phyloP scores from a whole-genome alignment of 2,113 vertebrate genomes.

The Falcunculus frontatus region DNA sequence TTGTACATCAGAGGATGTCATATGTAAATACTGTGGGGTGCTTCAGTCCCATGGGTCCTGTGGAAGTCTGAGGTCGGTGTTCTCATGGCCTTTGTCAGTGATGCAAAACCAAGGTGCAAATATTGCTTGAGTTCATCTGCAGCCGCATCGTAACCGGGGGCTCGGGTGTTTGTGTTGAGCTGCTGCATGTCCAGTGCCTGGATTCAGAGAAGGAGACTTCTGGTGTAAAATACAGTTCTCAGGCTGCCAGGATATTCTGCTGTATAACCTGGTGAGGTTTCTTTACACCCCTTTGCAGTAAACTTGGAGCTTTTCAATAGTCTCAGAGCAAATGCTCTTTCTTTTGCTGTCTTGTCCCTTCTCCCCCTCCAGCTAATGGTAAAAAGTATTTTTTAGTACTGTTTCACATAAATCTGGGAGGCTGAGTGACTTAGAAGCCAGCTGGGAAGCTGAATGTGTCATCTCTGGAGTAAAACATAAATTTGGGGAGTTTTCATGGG shows the following conservation, averaged over 20 bases:
- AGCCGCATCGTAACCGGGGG: not conserved
- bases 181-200: not conserved
- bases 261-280: not conserved
- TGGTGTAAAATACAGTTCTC: not conserved
- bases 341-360: not conserved
- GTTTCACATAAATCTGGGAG: not conserved
- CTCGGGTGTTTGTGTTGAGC: accelerated
- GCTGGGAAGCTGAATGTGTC: slow-evolving; percentile 39
- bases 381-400: not conserved
- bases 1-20: accelerated
- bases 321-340: not conserved
- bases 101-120: not conserved
- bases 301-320: not conserved
- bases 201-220: not conserved
- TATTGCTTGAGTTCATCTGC: not conserved
- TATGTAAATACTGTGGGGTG: accelerated
- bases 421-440: slow-evolving; percentile 19
- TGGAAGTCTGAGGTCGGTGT: not conserved
- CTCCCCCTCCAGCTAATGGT: not conserved
- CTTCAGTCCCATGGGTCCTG: not conserved
- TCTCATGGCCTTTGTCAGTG: not conserved
- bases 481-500: not conserved
- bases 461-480: slow-evolving; percentile 20
- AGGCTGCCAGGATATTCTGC: not conserved
- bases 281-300: not conserved